These are phyloP conservation scores for Dysidea cf. avara DNA, from an alignment of 37 sponge, comb jelly and placozoan genomes.

Conservation along the genomic window DNA sequence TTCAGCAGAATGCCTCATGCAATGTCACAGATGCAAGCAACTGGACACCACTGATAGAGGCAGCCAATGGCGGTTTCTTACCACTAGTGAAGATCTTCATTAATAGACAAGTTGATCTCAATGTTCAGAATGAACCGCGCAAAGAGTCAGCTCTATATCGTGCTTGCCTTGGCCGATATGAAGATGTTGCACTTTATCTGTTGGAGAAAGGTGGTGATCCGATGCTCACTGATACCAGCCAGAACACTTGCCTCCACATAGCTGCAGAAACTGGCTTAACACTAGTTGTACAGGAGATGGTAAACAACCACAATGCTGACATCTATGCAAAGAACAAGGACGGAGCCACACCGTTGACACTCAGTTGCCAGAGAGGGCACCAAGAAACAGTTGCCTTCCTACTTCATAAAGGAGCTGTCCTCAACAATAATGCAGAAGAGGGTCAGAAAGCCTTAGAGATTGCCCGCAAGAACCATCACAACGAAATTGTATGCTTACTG, in stretches of 20 bases:
- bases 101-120: constrained; percentile 62
- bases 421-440: constrained; percentile 69
- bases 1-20: constrained; percentile 47
- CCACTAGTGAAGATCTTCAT: constrained; percentile 73
- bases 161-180: constrained; percentile 52
- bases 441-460: constrained; percentile 48
- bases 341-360: constrained; percentile 40
- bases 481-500: constrained; percentile 65
- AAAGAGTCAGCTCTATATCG: constrained; percentile 71
- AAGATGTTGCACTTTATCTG: constrained; percentile 52
- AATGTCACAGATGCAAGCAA: constrained; percentile 60
- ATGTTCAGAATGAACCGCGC: constrained; percentile 49
- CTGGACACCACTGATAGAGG: constrained; percentile 79
- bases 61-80: constrained; percentile 64
- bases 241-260: constrained; percentile 63
- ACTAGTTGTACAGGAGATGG: constrained; percentile 50
- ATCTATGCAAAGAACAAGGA: constrained; percentile 38
- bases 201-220: constrained; percentile 43
- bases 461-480: constrained; percentile 55
- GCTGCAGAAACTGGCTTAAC: constrained; percentile 53
- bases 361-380: constrained; percentile 62
- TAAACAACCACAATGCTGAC: constrained; percentile 19
- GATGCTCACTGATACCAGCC: constrained; percentile 19
- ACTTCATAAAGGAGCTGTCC: constrained; percentile 68
- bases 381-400: constrained; percentile 65